Conservation (phyloP, 1,140 invertebrate genomes). For the Bombyx mandarina region DNA sequence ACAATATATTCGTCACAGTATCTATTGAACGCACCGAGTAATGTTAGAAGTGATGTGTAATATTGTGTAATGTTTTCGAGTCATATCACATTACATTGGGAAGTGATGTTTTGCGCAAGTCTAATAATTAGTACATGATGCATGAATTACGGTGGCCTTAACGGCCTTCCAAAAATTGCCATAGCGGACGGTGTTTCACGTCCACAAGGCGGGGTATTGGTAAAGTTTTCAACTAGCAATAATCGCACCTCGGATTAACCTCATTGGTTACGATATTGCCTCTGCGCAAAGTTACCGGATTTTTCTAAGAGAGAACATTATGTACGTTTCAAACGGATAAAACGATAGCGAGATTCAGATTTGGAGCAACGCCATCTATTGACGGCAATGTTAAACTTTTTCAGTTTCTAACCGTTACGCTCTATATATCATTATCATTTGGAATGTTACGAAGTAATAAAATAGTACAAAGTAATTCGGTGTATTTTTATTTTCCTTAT, state of each 20-base stretch:
- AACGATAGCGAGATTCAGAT: constrained; percentile 19
- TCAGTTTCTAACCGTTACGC: no score
- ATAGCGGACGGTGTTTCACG: constrained; percentile 88
- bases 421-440: no score
- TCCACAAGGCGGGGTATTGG: constrained; percentile 92
- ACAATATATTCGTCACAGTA: no score
- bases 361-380: constrained; percentile 25
- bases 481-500: no score
- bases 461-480: no score
- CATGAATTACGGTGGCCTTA: constrained; percentile 18
- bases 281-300: constrained; percentile 81
- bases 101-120: no score
- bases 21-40: no score
- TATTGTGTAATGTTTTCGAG: no score
- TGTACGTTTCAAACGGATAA: background rate
- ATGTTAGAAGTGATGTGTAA: no score
- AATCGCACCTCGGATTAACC: constrained; percentile 86
- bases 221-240: constrained; percentile 91
- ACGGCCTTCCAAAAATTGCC: constrained; percentile 84
- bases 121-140: no score
- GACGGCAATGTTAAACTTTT: background rate
- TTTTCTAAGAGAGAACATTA: constrained; percentile 62
- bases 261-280: constrained; percentile 89
- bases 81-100: no score
- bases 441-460: no score